Conservation (phyloP, 1,140 invertebrate genomes). For the Scylla paramamosain region DNA sequence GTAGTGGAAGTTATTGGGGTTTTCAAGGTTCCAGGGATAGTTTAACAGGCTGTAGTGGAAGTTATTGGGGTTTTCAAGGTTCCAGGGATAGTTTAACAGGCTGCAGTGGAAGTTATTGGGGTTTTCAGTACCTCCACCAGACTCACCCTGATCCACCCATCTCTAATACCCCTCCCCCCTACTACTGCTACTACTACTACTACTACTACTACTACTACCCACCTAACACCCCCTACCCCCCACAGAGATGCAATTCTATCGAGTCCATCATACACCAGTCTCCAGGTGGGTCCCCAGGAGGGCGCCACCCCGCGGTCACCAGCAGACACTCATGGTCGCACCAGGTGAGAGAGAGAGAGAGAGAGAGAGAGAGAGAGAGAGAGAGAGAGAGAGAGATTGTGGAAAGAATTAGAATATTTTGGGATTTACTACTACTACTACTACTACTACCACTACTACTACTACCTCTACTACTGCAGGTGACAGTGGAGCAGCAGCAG, state of each 20-base stretch:
- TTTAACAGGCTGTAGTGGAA: too few relatives aligned
- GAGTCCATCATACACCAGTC: slow-evolving; percentile 77
- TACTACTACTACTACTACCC: too few relatives aligned
- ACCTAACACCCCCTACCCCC: neutral
- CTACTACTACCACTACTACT: neutral
- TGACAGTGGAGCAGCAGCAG: neutral
- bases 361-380: neutral
- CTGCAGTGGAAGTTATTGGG: too few relatives aligned
- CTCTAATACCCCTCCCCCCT: too few relatives aligned
- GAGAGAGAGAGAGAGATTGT: neutral
- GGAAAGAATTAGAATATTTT: neutral
- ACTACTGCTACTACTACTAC: too few relatives aligned
- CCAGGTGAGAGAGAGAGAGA: neutral
- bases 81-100: too few relatives aligned
- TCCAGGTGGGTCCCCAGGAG: slow-evolving; percentile 69
- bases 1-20: too few relatives aligned
- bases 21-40: too few relatives aligned
- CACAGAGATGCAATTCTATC: slow-evolving; percentile 77
- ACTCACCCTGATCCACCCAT: neutral
- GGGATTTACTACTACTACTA: neutral
- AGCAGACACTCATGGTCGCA: neutral
- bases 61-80: too few relatives aligned
- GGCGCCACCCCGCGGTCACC: neutral
- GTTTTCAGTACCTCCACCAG: too few relatives aligned
- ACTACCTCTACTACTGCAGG: neutral